phyloP scores from a whole-genome alignment of 2,888 invertebrate species.

The Theodoxus fluviatilis region DNA sequence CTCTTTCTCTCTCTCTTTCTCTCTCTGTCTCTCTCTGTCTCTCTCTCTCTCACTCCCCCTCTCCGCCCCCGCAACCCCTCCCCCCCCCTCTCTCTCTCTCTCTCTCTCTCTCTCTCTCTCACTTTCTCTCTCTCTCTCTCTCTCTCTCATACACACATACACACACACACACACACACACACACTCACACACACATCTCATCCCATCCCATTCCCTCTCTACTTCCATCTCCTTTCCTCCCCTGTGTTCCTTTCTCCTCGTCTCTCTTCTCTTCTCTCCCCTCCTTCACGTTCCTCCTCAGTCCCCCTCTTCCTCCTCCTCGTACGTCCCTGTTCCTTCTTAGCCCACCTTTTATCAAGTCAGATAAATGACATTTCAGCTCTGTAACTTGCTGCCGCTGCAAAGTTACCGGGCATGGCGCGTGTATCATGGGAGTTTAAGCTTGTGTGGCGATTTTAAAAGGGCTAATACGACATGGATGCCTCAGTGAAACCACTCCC shows the following conservation, averaged over 20 bases:
- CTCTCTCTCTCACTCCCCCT: background rate
- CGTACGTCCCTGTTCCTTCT: no score
- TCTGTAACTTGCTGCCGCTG: no score
- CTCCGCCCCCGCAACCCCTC: conserved; percentile 4
- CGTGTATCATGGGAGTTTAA: no score
- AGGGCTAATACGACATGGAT: no score
- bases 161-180: background rate
- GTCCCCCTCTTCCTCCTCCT: conserved; percentile 18
- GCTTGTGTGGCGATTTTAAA: no score
- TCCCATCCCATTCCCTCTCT: background rate
- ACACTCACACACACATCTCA: background rate
- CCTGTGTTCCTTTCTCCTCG: background rate
- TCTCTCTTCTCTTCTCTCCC: background rate
- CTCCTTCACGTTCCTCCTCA: background rate
- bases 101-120: conserved; percentile 20
- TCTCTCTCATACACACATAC: conserved; percentile 16
- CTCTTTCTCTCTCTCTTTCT: background rate
- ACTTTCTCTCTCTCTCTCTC: conserved; percentile 15
- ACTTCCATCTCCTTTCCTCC: background rate
- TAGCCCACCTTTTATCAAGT: no score
- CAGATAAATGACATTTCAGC: no score
- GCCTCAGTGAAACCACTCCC: no score
- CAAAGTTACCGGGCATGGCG: no score
- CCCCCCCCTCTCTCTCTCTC: conserved; percentile 11
- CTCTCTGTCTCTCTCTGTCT: background rate